phyloP scores from a whole-genome alignment of 2,888 invertebrate species.

The Polylopha cassiicola region DNA sequence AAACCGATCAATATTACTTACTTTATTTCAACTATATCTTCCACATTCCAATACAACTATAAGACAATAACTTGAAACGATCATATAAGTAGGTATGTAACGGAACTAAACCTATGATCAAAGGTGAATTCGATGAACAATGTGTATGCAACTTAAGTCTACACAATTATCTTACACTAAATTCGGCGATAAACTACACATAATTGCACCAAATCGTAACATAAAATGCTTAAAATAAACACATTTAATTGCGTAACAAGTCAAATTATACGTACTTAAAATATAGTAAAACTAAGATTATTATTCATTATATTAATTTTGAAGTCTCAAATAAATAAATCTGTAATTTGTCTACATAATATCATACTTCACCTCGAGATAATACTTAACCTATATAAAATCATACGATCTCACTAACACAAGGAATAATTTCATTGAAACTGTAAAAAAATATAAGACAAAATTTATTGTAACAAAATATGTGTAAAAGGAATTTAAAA shows the following conservation, averaged over 20 bases:
- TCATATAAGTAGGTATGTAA: conserved; percentile 43
- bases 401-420: conserved; percentile 51
- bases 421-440: conserved; percentile 55
- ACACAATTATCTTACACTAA: conserved; percentile 37
- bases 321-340: conserved; percentile 55
- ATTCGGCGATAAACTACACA: conserved; percentile 40
- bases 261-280: conserved; percentile 26
- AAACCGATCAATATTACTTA: conserved; percentile 37
- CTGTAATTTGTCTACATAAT: conserved; percentile 23
- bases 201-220: conserved; percentile 67
- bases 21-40: conserved; percentile 63
- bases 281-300: conserved; percentile 24
- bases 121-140: conserved; percentile 25
- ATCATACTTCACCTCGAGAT: conserved; percentile 37
- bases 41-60: conserved; percentile 43
- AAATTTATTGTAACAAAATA: conserved; percentile 18
- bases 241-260: conserved; percentile 40
- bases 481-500: conserved; percentile 6
- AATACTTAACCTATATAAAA: conserved; percentile 53
- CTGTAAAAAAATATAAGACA: conserved; percentile 22
- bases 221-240: conserved; percentile 56
- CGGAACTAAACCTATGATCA: conserved; percentile 38
- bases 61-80: conserved; percentile 38
- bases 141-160: conserved; percentile 17
- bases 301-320: conserved; percentile 53